Base-by-base conservation (phyloP, 2,888 invertebrate genomes). In the Molanna angustata region DNA sequence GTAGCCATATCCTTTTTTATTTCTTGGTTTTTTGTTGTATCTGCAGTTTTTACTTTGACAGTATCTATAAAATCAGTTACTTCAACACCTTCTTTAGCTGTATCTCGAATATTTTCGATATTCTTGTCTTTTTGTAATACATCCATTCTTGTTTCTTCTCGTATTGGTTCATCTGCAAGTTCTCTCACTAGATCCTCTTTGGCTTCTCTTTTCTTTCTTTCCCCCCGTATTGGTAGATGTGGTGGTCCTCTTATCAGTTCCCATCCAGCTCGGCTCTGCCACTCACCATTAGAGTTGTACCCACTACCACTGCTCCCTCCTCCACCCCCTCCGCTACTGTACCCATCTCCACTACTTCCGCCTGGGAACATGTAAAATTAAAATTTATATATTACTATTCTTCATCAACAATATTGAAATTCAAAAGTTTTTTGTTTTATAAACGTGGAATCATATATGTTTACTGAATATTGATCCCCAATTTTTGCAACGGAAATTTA, bases 251-350 rank as follows among this genome's bases (percentile, higher is more conserved):
- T 62, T 50, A 20, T 50, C 50, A 46, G 41, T 35, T 31, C 60
- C 58, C 18, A 58, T 37, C 59, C 59, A 2, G 56, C 72, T 63
- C 75, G 64, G 60, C 74, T 74, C 61, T 73, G 75, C 76, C 75
- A 76, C 62, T 76, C 76, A 16, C 71, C 74, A 40, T 75, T 75
- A 2, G 73, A 69, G 49, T 76, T 75, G 61, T 76, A 75, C 6
- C 71, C 70, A 1, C 75, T 71, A 37, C 62, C 61, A 51, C 57
- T 54, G 37, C 59, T 61, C 1, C 68, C 67, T 1, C 68, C 71
- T 1, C 72, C 72, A 2, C 64, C 64, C 4, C 70, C 69, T 1
- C 66, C 68, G 6, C 48, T 40, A 4, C 49, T 66, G 33, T 64
- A 64, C 13, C 64, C 64, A 32, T 64, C 64, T 2, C 64, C 62